phyloP scores from a whole-genome alignment of 2,888 invertebrate species.

The Ptilodon capucinus region DNA sequence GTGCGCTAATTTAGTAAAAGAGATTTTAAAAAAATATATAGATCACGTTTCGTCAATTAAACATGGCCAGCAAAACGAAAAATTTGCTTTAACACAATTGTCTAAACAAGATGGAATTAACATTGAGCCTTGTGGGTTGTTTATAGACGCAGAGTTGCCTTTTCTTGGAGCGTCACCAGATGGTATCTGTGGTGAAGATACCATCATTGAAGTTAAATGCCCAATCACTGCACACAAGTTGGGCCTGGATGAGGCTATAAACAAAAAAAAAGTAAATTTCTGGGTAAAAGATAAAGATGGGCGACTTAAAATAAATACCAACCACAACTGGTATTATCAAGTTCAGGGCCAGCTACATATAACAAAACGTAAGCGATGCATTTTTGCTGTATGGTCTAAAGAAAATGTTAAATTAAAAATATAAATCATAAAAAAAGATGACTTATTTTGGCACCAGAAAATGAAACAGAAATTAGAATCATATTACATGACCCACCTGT shows the following conservation, averaged over 20 bases:
- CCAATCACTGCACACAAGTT: constrained; percentile 11
- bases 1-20: not conserved
- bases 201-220: constrained; percentile 23
- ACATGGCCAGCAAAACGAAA: constrained; percentile 19
- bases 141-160: constrained; percentile 16
- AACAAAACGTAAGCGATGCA: constrained; percentile 4
- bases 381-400: constrained; percentile 11
- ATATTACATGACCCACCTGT: not conserved
- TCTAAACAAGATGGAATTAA: constrained; percentile 7
- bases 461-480: not conserved
- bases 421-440: not conserved
- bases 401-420: not conserved
- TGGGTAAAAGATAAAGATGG: constrained; percentile 2
- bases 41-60: constrained; percentile 4
- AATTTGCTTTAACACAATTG: constrained; percentile 1
- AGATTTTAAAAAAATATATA: not conserved
- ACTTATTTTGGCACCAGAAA: not conserved
- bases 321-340: constrained; percentile 12
- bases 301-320: constrained; percentile 2
- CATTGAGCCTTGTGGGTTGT: constrained; percentile 23
- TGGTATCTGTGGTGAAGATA: constrained; percentile 16
- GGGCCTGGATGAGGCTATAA: not conserved
- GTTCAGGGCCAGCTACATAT: constrained; percentile 16
- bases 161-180: constrained; percentile 24
- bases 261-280: not conserved